Base-by-base conservation (phyloP, 2,113 vertebrate genomes). In the Gopherus evgoodei region DNA sequence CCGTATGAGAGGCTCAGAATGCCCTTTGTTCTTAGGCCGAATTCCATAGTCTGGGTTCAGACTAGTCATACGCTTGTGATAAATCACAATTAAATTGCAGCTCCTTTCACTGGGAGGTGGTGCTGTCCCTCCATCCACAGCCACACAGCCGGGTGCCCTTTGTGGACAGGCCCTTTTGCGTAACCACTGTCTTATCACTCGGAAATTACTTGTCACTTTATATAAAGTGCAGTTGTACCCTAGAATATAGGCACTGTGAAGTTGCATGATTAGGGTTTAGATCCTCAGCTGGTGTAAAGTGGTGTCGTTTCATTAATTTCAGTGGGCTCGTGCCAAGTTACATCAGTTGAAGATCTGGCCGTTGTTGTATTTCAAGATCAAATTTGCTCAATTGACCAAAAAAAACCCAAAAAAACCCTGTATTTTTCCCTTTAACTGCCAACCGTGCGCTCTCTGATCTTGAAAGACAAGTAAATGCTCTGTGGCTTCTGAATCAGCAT, bases 381-480 rank as follows among this genome's bases (percentile, higher is more conserved):
- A 1, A n/a, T 29, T 72, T 93, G 86, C 2, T 86, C 94, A 54
- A 69, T 85, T 29, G 38, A 19, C 22, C 12, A 12, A 27, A 12
- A 22, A 38, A 38, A 38, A 38, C 38, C 38, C 38, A 3, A 38
- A 38, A 38, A 38, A 38, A 38, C 38, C 38, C 38, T 83, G 62
- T 6, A 2, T 2, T 88, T 93, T 93, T 95, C 31, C 49, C 10
- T 87, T 8, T 53, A 38, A 1, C 42, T 91, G 29, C 49, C 0
- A 1, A 5, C 54, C 0, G 0, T 42, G 5, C 53, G 7, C 50
- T 56, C 49, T 72, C 3, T 24, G 5, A 11, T 84, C 59, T 94
- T 42, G 3, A 84, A 56, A 11, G 2, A 9, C 0, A 31, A 14
- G 6, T 0, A n/a, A 22, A 47, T 31, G 86, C 10, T 1, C 59